Conservation (phyloP, 2,888 invertebrate species). For the Sisyra nigra region DNA sequence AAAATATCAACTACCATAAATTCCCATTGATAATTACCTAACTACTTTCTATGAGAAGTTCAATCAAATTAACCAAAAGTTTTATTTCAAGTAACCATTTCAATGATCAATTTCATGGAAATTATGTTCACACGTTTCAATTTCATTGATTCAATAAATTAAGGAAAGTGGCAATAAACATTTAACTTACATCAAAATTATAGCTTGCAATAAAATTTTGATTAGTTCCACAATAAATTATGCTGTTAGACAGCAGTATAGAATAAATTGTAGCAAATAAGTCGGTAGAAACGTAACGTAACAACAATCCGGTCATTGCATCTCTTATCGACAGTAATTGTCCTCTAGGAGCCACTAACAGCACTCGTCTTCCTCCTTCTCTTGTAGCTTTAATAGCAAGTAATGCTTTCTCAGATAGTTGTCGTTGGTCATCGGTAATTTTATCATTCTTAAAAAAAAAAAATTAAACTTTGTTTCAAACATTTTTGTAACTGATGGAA, state of each 20-base stretch:
- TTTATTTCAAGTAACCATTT: too few species aligned
- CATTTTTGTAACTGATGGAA: slow-evolving; percentile 9
- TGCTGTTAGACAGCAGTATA: slow-evolving; percentile 45
- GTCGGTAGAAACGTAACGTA: slow-evolving; percentile 42
- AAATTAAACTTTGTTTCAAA: slow-evolving; percentile 7
- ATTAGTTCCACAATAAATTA: slow-evolving; percentile 64
- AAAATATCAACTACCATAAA: too few species aligned
- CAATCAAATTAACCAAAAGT: too few species aligned
- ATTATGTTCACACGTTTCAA: too few species aligned
- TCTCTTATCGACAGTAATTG: slow-evolving; percentile 55
- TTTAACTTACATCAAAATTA: slow-evolving; percentile 50
- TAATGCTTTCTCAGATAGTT: slow-evolving; percentile 47
- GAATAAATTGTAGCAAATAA: slow-evolving; percentile 49
- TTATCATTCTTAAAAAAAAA: slow-evolving; percentile 39
- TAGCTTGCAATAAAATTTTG: slow-evolving; percentile 54
- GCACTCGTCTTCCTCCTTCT: slow-evolving; percentile 53
- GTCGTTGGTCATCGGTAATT: slow-evolving; percentile 34
- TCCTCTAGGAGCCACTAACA: slow-evolving; percentile 52
- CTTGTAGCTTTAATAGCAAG: slow-evolving; percentile 52
- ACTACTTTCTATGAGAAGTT: too few species aligned
- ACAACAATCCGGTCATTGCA: slow-evolving; percentile 48
- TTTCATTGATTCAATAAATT: neutral
- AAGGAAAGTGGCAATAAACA: too few species aligned
- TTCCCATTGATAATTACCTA: too few species aligned
- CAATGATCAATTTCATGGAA: too few species aligned